Evolutionary conservation across 2,113 vertebrate species (phyloP).

Genomic region (Coregonus clupeaformis): DNA sequence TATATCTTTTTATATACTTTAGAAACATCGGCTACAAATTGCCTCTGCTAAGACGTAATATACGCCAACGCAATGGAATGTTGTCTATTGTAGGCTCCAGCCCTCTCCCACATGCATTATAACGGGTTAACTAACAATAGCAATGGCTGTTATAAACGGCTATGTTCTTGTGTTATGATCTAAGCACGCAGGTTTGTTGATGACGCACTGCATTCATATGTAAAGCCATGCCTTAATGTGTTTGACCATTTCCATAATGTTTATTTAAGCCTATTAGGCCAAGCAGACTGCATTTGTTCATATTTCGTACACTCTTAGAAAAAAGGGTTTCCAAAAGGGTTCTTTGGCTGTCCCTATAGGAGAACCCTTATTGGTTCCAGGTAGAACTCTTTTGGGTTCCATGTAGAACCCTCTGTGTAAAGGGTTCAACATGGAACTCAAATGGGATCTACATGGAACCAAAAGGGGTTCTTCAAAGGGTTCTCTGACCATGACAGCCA

Average conservation of each 20-base stretch:
- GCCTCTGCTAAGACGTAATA: not conserved
- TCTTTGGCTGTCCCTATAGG: slow-evolving; percentile 58
- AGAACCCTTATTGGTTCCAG: slow-evolving; percentile 10
- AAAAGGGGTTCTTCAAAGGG: no score
- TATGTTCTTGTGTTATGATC: slow-evolving; percentile 71
- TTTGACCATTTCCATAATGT: slow-evolving; percentile 62
- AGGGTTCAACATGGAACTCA: no score
- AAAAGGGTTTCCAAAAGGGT: slow-evolving; percentile 24
- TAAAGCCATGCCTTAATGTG: slow-evolving; percentile 54
- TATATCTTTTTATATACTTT: no score
- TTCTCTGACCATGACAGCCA: no score
- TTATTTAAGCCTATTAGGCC: slow-evolving; percentile 68
- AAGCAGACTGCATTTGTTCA: slow-evolving; percentile 57
- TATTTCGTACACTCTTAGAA: not conserved
- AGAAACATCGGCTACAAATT: no score
- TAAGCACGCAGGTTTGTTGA: slow-evolving; percentile 68
- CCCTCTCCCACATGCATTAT: slow-evolving; percentile 49
- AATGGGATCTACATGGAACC: no score
- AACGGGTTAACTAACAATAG: slow-evolving; percentile 41
- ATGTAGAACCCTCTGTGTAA: no score
- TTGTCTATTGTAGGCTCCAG: slow-evolving; percentile 40
- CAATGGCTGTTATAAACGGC: slow-evolving; percentile 18
- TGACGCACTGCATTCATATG: slow-evolving; percentile 83
- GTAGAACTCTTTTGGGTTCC: no score
- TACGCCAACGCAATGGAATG: slow-evolving; percentile 5